Evolutionary conservation across 1,140 invertebrate species (phyloP).

Genomic region (Rhizoglyphus robini): DNA sequence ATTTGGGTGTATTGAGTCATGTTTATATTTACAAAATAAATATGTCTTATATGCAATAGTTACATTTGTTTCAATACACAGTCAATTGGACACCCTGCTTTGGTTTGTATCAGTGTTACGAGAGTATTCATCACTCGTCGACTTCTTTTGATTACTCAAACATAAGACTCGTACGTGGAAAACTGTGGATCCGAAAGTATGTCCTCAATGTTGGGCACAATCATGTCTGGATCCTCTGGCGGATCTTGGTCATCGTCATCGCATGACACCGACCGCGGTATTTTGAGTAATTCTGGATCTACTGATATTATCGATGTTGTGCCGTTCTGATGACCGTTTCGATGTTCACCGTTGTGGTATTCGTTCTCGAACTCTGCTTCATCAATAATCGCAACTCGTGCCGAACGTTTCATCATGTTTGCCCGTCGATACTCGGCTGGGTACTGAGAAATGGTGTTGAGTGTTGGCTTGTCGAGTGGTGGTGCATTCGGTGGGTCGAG

Average conservation of each 20-base stretch:
- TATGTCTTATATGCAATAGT: no score
- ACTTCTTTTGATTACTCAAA: not conserved
- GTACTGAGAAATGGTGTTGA: not conserved
- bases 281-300: not conserved
- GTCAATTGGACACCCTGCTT: no score
- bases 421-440: constrained; percentile 3
- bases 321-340: no score
- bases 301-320: not conserved
- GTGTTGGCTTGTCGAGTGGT: not conserved
- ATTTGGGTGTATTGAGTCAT: no score
- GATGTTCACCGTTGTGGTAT: not conserved
- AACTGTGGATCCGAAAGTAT: constrained; percentile 6
- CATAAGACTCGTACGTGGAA: constrained; percentile 5
- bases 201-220: constrained; percentile 5
- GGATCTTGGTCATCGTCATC: not conserved
- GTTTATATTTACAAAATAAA: no score
- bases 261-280: not conserved
- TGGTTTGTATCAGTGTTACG: no score
- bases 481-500: not conserved
- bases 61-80: no score
- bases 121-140: no score
- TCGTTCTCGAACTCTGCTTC: not conserved
- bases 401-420: constrained; percentile 7
- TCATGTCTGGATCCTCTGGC: not conserved
- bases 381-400: constrained; percentile 10